Conservation (phyloP, 92 coral and sea anemone genomes). For the Porites lobata region DNA sequence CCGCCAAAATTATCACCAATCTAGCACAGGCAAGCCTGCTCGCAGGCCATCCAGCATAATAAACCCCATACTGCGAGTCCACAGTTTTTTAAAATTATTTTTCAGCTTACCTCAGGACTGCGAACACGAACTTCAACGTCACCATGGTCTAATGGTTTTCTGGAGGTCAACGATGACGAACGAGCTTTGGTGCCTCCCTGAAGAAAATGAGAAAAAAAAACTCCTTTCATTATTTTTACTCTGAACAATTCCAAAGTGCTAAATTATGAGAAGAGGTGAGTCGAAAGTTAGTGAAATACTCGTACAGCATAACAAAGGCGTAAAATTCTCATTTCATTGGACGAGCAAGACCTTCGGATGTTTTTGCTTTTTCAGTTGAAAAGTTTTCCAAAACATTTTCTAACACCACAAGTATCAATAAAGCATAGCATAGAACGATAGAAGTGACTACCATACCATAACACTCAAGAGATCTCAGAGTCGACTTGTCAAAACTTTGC, state of each 20-base stretch:
- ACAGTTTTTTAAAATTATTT: background rate
- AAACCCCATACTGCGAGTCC: background rate
- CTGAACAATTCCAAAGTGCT: no score
- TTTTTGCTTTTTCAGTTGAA: background rate
- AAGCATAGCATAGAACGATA: no score
- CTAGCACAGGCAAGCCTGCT: no score
- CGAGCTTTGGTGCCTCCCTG: slow-evolving; percentile 72
- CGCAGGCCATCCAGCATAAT: no score
- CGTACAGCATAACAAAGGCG: background rate
- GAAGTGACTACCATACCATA: background rate
- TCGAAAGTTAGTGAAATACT: no score
- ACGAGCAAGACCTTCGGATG: background rate
- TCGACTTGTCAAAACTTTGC: background rate
- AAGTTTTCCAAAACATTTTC: background rate
- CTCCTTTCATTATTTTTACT: no score
- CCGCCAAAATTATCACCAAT: no score
- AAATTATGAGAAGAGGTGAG: no score
- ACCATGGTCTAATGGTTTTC: slow-evolving; percentile 76
- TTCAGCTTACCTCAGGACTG: slow-evolving; percentile 57
- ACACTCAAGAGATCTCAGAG: background rate
- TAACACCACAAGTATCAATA: no score
- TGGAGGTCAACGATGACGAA: slow-evolving; percentile 55
- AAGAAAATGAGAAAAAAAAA: background rate
- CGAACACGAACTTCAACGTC: slow-evolving; percentile 82
- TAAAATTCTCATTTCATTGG: background rate